Conservation (phyloP, 2,113 vertebrate species). For the Coreoperca whiteheadi region DNA sequence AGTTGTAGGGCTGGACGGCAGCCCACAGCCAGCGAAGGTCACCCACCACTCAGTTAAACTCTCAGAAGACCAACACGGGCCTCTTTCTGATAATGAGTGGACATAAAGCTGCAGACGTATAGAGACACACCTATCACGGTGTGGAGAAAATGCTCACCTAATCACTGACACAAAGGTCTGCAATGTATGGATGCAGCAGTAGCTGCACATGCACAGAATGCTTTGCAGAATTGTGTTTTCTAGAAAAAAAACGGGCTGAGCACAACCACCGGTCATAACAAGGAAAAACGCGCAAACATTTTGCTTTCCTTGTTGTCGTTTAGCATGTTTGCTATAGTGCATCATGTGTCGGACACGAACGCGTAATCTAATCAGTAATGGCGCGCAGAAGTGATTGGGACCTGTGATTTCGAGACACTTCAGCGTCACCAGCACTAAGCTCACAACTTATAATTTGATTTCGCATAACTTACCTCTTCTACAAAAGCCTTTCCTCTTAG, state of each 20-base stretch:
- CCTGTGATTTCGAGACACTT: neutral
- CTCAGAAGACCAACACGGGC: slow-evolving; percentile 48
- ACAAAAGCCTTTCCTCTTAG: no score
- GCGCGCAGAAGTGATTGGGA: neutral
- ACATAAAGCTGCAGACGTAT: slow-evolving; percentile 33
- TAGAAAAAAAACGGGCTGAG: no score
- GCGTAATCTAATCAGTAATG: neutral
- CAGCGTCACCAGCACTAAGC: no score
- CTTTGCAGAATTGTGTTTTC: no score
- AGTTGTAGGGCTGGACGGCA: slow-evolving; percentile 70
- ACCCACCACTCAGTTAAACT: slow-evolving; percentile 66
- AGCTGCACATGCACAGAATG: neutral
- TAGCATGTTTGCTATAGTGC: neutral
- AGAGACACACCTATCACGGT: neutral
- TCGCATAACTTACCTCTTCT: no score
- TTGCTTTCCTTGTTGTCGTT: no score
- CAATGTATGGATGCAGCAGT: neutral
- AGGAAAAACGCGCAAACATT: no score
- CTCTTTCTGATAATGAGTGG: slow-evolving; percentile 52
- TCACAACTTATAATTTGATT: no score
- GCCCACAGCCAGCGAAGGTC: slow-evolving; percentile 73
- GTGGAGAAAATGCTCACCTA: neutral
- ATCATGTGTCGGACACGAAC: neutral
- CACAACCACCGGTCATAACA: no score
- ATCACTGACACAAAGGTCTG: neutral